Conservation (phyloP, 2,888 invertebrate species). For the Salticus scenicus region DNA sequence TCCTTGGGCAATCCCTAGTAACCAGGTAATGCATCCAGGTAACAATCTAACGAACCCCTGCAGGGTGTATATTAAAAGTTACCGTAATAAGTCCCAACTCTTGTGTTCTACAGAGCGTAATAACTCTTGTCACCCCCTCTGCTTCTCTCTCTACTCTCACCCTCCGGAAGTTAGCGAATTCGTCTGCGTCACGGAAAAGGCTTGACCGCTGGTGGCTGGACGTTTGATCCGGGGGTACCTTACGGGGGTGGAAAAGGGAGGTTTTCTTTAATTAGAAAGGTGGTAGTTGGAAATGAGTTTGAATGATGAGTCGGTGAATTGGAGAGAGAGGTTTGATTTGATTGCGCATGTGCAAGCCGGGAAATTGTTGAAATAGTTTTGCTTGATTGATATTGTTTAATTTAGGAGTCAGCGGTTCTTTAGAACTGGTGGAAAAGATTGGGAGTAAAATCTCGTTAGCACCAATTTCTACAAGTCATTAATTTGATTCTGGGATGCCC, state of each 20-base stretch:
- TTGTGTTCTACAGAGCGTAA: background rate
- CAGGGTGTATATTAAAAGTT: background rate
- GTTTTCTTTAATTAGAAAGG: background rate
- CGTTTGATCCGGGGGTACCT: background rate
- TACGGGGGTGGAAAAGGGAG: background rate
- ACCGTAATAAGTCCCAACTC: background rate
- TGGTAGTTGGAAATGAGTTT: background rate
- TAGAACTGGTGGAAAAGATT: too few relatives aligned
- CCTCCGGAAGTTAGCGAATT: background rate
- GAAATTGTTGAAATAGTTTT: background rate
- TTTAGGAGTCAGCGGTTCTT: too few relatives aligned
- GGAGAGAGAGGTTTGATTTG: background rate
- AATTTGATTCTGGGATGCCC: too few relatives aligned
- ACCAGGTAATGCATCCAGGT: background rate
- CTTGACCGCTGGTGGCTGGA: background rate
- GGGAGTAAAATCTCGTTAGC: too few relatives aligned
- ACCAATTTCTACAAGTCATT: too few relatives aligned
- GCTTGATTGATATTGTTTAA: too few relatives aligned
- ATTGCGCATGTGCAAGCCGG: background rate
- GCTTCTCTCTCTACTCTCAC: background rate
- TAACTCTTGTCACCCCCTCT: background rate
- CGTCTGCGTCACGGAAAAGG: slow-evolving; percentile 13
- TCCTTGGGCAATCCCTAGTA: background rate
- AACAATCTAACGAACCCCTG: background rate
- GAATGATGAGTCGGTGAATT: background rate